Percentiles rank a stretch among this genome's conserved stretches.
Evolutionary conservation across 1,140 invertebrate genomes (phyloP).

Genomic region (Euschistus heros): DNA sequence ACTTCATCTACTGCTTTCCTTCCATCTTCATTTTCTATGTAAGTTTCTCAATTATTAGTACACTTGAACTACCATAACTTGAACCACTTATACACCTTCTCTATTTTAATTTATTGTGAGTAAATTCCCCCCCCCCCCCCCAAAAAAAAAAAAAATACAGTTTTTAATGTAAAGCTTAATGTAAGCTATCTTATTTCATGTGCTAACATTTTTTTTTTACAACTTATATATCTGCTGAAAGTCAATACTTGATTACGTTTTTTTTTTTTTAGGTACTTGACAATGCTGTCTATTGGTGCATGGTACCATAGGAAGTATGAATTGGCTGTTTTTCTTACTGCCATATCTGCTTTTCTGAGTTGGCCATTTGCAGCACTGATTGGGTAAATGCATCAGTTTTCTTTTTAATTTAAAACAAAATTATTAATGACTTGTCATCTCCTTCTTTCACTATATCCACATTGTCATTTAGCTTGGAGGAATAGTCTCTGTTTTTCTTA

Average conservation of each 20-base stretch:
- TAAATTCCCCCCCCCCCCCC: no score
- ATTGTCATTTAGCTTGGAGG: no score
- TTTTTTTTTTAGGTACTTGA: conserved; percentile 46
- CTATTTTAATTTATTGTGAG: no score
- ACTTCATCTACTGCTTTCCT: conserved; percentile 79
- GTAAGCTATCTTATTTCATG: no score
- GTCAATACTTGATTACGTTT: not conserved
- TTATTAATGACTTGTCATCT: no score
- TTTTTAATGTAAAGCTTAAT: no score
- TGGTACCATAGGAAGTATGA: conserved; percentile 74
- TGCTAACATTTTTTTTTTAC: not conserved
- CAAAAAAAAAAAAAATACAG: no score
- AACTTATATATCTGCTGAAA: not conserved
- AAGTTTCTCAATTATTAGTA: conserved; percentile 33
- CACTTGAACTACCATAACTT: no score
- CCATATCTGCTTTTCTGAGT: conserved; percentile 62
- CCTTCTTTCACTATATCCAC: no score
- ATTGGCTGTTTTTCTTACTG: conserved; percentile 72
- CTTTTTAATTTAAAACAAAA: conserved; percentile 5
- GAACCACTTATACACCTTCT: no score
- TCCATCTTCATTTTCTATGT: conserved; percentile 86
- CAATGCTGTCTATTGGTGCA: conserved; percentile 66
- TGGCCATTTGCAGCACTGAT: conserved; percentile 89
- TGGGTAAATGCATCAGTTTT: conserved; percentile 43
- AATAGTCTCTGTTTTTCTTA: no score